Conservation (phyloP, 2,888 invertebrate species). For the Shargacucullia verbasci region DNA sequence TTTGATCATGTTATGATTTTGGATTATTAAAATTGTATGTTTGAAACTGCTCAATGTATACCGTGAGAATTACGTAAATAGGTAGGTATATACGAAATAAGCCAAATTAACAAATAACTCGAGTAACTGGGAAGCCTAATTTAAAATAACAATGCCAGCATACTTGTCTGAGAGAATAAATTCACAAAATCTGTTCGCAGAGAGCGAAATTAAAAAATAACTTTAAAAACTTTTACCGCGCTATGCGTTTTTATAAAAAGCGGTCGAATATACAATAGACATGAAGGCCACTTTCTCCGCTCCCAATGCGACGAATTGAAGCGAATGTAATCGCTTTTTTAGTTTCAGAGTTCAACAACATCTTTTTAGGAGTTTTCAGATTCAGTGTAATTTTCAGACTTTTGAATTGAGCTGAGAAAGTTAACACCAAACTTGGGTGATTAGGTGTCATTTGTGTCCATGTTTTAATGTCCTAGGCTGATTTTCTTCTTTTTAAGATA, state of each 20-base stretch:
- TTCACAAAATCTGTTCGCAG: conserved; percentile 33
- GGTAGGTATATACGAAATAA: too few species aligned
- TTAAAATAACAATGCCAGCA: conserved; percentile 12
- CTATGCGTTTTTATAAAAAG: conserved; percentile 54
- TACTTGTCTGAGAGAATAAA: conserved; percentile 7
- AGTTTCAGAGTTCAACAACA: conserved; percentile 24
- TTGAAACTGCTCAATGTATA: too few species aligned
- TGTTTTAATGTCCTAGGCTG: too few species aligned
- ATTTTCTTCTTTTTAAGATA: too few species aligned
- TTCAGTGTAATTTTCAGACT: conserved; percentile 20
- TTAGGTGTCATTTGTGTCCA: not conserved
- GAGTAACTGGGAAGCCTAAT: too few species aligned
- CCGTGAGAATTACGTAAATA: too few species aligned
- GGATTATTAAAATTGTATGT: too few species aligned
- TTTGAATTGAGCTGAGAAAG: conserved; percentile 14
- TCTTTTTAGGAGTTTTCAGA: conserved; percentile 23
- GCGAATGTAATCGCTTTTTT: conserved; percentile 44
- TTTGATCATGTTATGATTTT: too few species aligned
- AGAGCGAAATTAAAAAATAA: conserved; percentile 45
- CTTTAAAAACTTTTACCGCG: conserved; percentile 52
- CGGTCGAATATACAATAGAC: conserved; percentile 54
- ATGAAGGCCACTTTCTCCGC: conserved; percentile 53
- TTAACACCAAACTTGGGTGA: conserved; percentile 5
- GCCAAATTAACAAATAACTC: too few species aligned
- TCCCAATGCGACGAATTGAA: conserved; percentile 20